These are phyloP conservation scores for Xiphias gladius DNA, from an alignment of 2,113 vertebrate species.

Conservation along the genomic window DNA sequence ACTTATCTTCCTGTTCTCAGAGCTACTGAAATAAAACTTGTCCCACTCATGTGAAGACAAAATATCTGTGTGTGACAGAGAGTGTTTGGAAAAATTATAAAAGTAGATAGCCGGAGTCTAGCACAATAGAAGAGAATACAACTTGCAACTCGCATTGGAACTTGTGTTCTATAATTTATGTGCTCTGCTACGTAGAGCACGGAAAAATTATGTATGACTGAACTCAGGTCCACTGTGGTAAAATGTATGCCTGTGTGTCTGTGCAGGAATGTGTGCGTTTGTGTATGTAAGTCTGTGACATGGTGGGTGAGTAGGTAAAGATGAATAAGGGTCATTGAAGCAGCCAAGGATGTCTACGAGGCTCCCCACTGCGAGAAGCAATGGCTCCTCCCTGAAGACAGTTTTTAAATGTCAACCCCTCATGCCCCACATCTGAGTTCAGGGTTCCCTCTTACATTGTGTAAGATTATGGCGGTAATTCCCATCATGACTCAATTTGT, in stretches of 20 bases:
- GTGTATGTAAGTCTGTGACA: constrained; percentile 23
- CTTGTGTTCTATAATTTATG: neutral
- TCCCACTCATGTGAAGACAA: constrained; percentile 44
- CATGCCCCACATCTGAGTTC: constrained; percentile 38
- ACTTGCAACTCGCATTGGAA: neutral
- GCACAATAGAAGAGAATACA: neutral
- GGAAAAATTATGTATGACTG: constrained; percentile 9
- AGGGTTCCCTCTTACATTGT: constrained; percentile 44
- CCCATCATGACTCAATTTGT: constrained; percentile 66
- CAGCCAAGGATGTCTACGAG: constrained; percentile 61
- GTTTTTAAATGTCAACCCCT: constrained; percentile 73
- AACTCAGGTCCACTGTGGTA: neutral
- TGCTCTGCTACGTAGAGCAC: neutral
- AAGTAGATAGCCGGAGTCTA: constrained; percentile 6
- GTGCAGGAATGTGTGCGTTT: neutral
- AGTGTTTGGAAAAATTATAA: constrained; percentile 2
- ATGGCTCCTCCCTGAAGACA: constrained; percentile 55
- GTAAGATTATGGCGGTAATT: constrained; percentile 64
- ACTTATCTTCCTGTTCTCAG: constrained; percentile 64
- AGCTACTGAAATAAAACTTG: constrained; percentile 45
- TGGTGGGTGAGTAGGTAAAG: constrained; percentile 54
- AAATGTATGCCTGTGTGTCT: neutral
- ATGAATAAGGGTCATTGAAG: constrained; percentile 72
- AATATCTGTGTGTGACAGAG: neutral
- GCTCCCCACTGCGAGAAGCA: constrained; percentile 52